Conservation (phyloP, 2,113 vertebrate genomes). For the Prionailurus bengalensis region DNA sequence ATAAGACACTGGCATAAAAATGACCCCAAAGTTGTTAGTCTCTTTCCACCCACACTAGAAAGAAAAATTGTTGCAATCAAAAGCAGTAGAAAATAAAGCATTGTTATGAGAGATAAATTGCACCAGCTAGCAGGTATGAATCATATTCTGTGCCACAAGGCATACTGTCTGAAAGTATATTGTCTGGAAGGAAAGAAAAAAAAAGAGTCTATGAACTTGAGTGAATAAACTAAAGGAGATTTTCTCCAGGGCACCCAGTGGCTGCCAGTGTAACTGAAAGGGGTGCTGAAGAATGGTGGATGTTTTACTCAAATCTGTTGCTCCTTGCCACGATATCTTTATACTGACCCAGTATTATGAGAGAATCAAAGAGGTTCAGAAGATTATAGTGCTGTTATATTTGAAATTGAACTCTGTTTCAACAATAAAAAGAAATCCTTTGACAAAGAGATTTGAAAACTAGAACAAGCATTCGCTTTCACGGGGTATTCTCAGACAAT, state of each 20-base stretch:
- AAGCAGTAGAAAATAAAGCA: slow-evolving; percentile 67
- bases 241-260: background rate
- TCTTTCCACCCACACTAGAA: background rate
- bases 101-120: slow-evolving; percentile 54
- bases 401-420: background rate
- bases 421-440: background rate
- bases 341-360: background rate
- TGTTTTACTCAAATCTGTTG: background rate
- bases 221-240: slow-evolving; percentile 35
- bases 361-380: background rate
- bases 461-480: background rate
- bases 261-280: background rate
- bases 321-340: background rate
- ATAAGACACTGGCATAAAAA: background rate
- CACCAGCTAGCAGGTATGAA: slow-evolving; percentile 47
- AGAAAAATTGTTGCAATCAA: slow-evolving; percentile 67
- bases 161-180: background rate
- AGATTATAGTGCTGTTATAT: background rate
- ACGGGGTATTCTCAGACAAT: background rate
- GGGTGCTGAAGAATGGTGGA: background rate
- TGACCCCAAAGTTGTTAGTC: slow-evolving; percentile 21
- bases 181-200: slow-evolving; percentile 7
- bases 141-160: background rate
- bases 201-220: background rate
- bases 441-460: background rate